A percentile compares a stretch with the other conserved stretches of the same genome.
These are phyloP conservation scores for Hippocampus barbouri DNA, from an alignment of 2,113 vertebrate genomes.

Conservation along the genomic window DNA sequence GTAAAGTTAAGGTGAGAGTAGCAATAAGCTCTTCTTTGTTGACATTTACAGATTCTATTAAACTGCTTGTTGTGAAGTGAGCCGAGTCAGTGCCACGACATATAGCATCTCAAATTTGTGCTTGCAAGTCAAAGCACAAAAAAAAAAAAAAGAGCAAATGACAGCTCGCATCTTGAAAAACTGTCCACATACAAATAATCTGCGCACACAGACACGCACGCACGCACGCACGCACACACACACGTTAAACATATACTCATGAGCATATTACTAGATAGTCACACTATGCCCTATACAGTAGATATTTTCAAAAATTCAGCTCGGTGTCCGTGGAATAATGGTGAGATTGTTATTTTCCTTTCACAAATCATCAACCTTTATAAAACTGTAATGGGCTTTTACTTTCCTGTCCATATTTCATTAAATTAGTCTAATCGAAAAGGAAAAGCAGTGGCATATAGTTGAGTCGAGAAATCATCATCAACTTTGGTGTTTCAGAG, in stretches of 20 bases:
- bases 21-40: too few relatives aligned
- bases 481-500: constrained; percentile 66
- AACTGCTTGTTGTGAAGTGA: too few relatives aligned
- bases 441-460: constrained; percentile 12
- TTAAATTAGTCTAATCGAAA: constrained; percentile 13
- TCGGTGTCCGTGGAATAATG: too few relatives aligned
- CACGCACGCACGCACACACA: neutral
- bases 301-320: neutral
- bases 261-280: neutral
- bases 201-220: neutral
- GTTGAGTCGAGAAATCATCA: constrained; percentile 22
- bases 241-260: neutral
- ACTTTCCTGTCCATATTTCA: neutral
- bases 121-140: too few relatives aligned
- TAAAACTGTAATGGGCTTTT: neutral
- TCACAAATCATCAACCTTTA: neutral
- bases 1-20: too few relatives aligned
- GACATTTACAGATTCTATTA: too few relatives aligned
- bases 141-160: too few relatives aligned
- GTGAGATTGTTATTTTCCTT: neutral
- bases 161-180: too few relatives aligned
- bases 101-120: too few relatives aligned
- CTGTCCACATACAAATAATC: too few relatives aligned
- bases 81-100: too few relatives aligned
- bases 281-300: neutral